Base-by-base conservation (phyloP, 2,797 vertebrate species). In the Rhinella marina region DNA sequence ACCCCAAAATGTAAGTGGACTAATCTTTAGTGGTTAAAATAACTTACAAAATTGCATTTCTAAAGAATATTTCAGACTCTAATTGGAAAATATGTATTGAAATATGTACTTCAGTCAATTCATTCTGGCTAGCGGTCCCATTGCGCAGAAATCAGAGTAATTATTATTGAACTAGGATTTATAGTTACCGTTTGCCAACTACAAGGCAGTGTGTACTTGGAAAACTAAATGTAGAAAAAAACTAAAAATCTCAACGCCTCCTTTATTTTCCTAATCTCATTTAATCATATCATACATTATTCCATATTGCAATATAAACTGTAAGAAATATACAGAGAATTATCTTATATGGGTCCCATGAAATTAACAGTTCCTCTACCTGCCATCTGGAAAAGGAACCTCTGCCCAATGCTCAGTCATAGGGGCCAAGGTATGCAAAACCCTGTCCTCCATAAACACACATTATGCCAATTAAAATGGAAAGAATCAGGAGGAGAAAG, bases 101-200 rank as follows among this genome's bases (percentile, higher is more conserved):
- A 77, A 54, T 77, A 77, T 17, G 23, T 77, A 77, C 48, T 77
- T 50, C 50, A 54, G n/a, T 77, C 73, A 25, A 77, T 77, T 77
- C 50, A 77, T 77, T 77, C 73, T 54, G 73, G 73, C 21, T 77
- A 77, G 73, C 32, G 48, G 50, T 77, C 32, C 73, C 48, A 77
- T 77, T 54, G 54, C 12, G 25, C 48, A 25, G 17, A 50, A 54
- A 54, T 77, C 13, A 77, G 50, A 77, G 73, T 77, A 54, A 77
- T 77, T 77, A 77, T 25, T 77, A 77, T 77, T 77, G 73, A 77
- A 25, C 73, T 25, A 77, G 23, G 48, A 54, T 54, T 77, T 77
- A 52, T 23, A 52, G 48, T 52, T 13, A 77, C 50, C 1, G 21
- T 77, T 54, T 77, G 48, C 54, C 48, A 77, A 23, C 13, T 54